Evolutionary conservation across 2,797 vertebrate species (phyloP).

Genomic region (Pseudopleuronectes americanus): DNA sequence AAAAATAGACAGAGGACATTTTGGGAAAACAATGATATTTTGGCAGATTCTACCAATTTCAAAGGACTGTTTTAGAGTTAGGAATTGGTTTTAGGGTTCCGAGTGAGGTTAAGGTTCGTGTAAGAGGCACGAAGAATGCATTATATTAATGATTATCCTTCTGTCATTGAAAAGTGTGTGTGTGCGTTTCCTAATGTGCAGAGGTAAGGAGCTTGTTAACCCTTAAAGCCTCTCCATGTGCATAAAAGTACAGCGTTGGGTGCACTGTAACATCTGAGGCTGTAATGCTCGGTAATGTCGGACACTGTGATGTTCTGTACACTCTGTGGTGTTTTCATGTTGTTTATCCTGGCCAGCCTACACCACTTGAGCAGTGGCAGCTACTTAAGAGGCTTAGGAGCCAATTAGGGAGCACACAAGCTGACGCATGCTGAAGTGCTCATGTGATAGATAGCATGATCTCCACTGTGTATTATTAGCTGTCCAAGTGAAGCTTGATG

Average conservation of each 20-base stretch:
- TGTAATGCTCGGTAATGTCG: conserved; percentile 28
- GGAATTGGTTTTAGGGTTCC: background rate
- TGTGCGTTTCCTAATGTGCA: background rate
- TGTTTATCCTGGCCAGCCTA: conserved; percentile 71
- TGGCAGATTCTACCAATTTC: background rate
- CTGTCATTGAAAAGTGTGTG: background rate
- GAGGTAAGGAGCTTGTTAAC: conserved; percentile 46
- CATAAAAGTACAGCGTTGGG: conserved; percentile 29
- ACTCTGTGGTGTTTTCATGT: conserved; percentile 58
- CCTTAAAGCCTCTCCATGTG: conserved; percentile 29
- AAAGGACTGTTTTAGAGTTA: background rate
- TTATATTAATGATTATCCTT: background rate
- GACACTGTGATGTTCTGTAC: conserved; percentile 43
- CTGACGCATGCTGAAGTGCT: conserved; percentile 65
- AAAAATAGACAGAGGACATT: background rate
- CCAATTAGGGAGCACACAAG: conserved; percentile 75
- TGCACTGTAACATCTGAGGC: conserved; percentile 13
- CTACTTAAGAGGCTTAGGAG: conserved; percentile 82
- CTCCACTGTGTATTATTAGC: conserved; percentile 64
- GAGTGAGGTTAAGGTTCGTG: too few relatives aligned
- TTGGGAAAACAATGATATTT: background rate
- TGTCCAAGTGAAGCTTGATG: conserved; percentile 43
- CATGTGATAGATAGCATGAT: conserved; percentile 72
- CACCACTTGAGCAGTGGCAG: conserved; percentile 57
- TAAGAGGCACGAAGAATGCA: background rate